phyloP scores from a whole-genome alignment of 2,888 invertebrate species.

The Apantesis nais region DNA sequence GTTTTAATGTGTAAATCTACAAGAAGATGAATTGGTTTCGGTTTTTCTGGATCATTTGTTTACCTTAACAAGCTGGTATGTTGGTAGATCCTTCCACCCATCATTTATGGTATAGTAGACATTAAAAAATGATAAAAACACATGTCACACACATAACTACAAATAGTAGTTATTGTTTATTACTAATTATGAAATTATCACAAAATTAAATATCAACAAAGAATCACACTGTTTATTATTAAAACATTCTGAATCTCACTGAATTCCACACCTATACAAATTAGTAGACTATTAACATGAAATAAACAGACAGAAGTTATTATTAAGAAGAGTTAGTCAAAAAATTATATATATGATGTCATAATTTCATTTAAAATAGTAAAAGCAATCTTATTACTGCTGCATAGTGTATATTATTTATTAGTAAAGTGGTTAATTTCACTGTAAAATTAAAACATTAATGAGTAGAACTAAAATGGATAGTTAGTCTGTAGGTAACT shows the following conservation, averaged over 20 bases:
- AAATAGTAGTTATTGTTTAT: slow-evolving; percentile 44
- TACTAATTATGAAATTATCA: slow-evolving; percentile 25
- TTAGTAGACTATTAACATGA: slow-evolving; percentile 14
- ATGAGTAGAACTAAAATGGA: neutral
- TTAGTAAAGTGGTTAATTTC: too few species aligned
- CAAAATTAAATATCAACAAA: neutral
- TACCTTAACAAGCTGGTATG: slow-evolving; percentile 89
- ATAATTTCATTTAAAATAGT: neutral
- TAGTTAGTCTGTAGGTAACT: neutral
- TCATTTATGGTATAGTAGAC: slow-evolving; percentile 83
- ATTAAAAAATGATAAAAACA: slow-evolving; percentile 84
- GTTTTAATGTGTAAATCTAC: slow-evolving; percentile 78
- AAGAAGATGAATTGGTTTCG: slow-evolving; percentile 67
- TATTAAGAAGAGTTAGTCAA: slow-evolving; percentile 14
- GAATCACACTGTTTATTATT: slow-evolving; percentile 2
- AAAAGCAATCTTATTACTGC: neutral
- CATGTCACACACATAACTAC: slow-evolving; percentile 83
- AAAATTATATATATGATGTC: slow-evolving; percentile 20
- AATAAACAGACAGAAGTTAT: neutral
- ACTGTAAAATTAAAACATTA: neutral
- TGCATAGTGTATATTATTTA: neutral
- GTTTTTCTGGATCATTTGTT: slow-evolving; percentile 70
- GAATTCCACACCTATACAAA: slow-evolving; percentile 31
- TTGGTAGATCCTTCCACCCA: slow-evolving; percentile 88
- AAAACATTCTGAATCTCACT: slow-evolving; percentile 11